A percentile compares a stretch with the other conserved stretches of the same genome.
These are phyloP conservation scores for Lochmaea capreae DNA, from an alignment of 2,888 invertebrate species.

Conservation along the genomic window DNA sequence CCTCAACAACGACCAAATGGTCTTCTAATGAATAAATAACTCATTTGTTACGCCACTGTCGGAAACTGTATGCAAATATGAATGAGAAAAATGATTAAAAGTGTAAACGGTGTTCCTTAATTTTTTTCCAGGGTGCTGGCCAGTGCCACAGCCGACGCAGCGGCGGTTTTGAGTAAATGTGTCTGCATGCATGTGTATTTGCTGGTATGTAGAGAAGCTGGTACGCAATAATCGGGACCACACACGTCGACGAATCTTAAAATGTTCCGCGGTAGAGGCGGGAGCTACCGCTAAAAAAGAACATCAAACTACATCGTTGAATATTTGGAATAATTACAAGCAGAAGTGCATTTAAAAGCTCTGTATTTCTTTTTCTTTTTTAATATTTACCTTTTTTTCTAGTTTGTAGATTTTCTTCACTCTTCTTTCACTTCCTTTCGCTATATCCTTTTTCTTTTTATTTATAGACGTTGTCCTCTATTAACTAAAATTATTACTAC, in stretches of 20 bases:
- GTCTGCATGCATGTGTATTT: constrained; percentile 40
- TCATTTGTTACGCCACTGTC: constrained; percentile 22
- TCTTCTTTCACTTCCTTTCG: too few species aligned
- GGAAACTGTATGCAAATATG: constrained; percentile 25
- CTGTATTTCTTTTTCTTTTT: too few species aligned
- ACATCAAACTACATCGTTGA: background rate
- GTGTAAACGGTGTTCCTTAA: constrained; percentile 36
- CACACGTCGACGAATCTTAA: constrained; percentile 49
- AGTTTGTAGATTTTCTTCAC: too few species aligned
- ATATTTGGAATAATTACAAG: too few species aligned
- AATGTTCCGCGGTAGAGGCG: constrained; percentile 20
- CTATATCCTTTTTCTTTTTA: too few species aligned
- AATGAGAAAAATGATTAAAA: constrained; percentile 29
- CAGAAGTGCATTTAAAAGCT: too few species aligned
- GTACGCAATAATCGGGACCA: constrained; percentile 53
- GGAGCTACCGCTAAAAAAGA: background rate
- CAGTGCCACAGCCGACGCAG: constrained; percentile 6
- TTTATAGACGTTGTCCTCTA: too few species aligned
- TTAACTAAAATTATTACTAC: too few species aligned
- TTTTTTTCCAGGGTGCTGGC: constrained; percentile 35
- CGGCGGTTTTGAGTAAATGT: constrained; percentile 37
- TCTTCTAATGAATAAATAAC: background rate
- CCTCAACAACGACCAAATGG: background rate
- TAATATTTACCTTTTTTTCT: too few species aligned
- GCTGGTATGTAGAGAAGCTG: constrained; percentile 42